These are phyloP conservation scores for Eriocheir sinensis DNA, from an alignment of 1,140 invertebrate genomes.

Conservation along the genomic window DNA sequence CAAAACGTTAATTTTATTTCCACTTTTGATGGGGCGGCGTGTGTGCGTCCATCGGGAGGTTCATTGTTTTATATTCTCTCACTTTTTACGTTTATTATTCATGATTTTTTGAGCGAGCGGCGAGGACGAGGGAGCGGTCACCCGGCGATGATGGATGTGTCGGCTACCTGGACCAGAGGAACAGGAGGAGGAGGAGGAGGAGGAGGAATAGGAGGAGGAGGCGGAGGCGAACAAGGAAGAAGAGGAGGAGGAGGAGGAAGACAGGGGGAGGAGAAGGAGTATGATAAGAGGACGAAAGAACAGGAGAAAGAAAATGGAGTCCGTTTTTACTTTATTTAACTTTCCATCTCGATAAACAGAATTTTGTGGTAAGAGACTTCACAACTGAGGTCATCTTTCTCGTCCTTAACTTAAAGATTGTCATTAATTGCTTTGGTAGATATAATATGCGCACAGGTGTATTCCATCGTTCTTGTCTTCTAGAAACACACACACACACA, in stretches of 20 bases:
- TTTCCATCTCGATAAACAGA: no score
- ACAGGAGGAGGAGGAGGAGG: not conserved
- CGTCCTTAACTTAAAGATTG: not conserved
- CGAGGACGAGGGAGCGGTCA: not conserved
- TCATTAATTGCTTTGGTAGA: not conserved
- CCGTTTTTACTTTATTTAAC: no score
- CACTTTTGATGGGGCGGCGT: not conserved
- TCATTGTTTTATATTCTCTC: not conserved
- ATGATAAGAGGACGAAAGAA: no score
- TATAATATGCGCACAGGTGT: not conserved
- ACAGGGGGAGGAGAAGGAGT: no score
- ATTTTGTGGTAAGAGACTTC: no score
- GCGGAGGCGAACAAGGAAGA: not conserved
- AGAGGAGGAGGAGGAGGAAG: not conserved
- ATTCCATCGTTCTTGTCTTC: no score
- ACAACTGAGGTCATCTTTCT: no score
- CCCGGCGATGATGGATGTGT: not conserved
- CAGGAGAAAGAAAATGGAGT: no score
- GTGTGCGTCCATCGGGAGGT: not conserved
- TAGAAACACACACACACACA: no score
- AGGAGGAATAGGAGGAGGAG: not conserved
- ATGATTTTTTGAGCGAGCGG: not conserved
- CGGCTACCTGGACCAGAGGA: not conserved
- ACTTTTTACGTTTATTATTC: not conserved
- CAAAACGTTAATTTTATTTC: not conserved